These are phyloP conservation scores for Helobdella robusta DNA, from an alignment of 2,888 invertebrate genomes.

Conservation along the genomic window DNA sequence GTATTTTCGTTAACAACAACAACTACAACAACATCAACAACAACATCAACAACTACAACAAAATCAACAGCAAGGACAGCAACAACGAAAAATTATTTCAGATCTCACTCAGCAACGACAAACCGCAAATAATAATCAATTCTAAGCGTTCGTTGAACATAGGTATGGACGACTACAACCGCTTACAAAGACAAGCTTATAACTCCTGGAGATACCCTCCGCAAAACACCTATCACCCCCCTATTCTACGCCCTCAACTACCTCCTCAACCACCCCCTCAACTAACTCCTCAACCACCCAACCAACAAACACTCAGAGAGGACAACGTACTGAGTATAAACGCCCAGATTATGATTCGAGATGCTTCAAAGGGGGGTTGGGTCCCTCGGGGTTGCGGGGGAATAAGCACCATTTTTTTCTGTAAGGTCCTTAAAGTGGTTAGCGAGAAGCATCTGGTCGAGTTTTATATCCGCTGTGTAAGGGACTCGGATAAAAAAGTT, in stretches of 20 bases:
- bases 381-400: conserved; percentile 82
- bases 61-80: too few species aligned
- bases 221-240: neutral
- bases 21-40: too few species aligned
- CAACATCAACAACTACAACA: too few species aligned
- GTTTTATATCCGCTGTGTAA: conserved; percentile 82
- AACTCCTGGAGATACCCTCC: neutral
- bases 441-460: conserved; percentile 46
- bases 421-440: conserved; percentile 22
- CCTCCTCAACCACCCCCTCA: neutral
- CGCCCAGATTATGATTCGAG: conserved; percentile 96
- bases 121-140: too few species aligned
- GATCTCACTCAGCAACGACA: too few species aligned
- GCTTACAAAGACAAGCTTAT: neutral
- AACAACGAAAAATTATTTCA: too few species aligned
- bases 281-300: neutral
- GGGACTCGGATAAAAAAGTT: conserved; percentile 84
- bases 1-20: too few species aligned
- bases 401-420: conserved; percentile 66
- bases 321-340: conserved; percentile 75
- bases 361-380: conserved; percentile 94
- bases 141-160: too few species aligned
- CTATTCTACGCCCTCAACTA: neutral
- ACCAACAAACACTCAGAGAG: conserved; percentile 30
- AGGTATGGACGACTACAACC: too few species aligned